Evolutionary conservation across 2,113 vertebrate genomes (phyloP), one percentile per base, ranked within the genome.

Genomic region (Melanostigma gelatinosum): DNA sequence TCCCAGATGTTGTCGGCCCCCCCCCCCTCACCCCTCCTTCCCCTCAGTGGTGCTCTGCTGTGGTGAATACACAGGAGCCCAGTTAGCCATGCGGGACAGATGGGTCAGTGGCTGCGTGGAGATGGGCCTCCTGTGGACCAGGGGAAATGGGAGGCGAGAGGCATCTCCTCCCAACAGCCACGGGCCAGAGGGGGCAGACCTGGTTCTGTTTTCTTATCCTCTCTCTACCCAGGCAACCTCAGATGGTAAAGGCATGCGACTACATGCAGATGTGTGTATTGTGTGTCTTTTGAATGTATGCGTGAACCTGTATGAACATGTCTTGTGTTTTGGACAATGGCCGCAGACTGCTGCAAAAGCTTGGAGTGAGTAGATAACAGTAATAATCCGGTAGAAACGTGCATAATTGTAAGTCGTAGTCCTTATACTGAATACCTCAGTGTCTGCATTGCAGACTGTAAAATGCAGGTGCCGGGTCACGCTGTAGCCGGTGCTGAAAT

Each of bases 1-100:
- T 96, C 95, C 95, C 96, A 97, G 95, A 96, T 97, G 96, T 95
- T 94, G 79, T 44, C 42, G 83, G 77, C 90, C 92, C 90, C 87
- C 90, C 92, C 90, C 27, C 75, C 81, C 24, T 24, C 71, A 18
- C 44, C 75, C 81, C 90, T 79, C 88, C 89, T 75, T 70, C 79
- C 75, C 54, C 46, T 65, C 87, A 64, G 70, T 75, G 82, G 79
- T 91, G 83, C 91, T 93, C 74, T 77, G 82, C 91, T 82, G 86
- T 40, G 84, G 72, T 83, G 84, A 92, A 93, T 90, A 89, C 91
- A 93, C 92, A 94, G 92, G 91, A 92, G 93, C 84, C 82, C 91
- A 90, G 69, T 89, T 92, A 93, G 90, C 89, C 87, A 66, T 87
- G 91, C 61, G 81, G 87, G 86, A 90, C 85, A 90, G 94, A 92